Evolutionary conservation across 2,113 vertebrate species (phyloP), one percentile per base, ranked within the genome.

Genomic region (Ailuropoda melanoleuca): DNA sequence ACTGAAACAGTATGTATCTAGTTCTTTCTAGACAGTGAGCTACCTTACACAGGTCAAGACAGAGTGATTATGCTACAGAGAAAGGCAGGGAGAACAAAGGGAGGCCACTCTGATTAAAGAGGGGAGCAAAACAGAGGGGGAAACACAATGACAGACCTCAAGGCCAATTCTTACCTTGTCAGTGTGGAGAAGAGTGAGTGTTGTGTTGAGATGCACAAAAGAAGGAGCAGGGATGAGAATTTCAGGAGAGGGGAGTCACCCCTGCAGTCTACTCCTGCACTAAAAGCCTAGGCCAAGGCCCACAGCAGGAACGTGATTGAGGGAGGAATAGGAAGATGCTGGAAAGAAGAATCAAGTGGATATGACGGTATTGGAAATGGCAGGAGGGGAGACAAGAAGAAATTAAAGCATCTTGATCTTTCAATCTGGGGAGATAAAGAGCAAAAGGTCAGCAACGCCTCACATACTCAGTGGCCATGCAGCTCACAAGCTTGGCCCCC

Each of bases 1-100:
- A 83, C 4, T 21, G 19, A 90, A 86, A 80, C 4, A 19, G 24
- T 13, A 18, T 13, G 37, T 72, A 29, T n/a, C 46, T 75, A 62
- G 37, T 83, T 64, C 85, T 81, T 66, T 93, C 78, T 48, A 62
- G 90, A 39, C 8, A 72, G 11, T 58, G n/a, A 97, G 19, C 17
- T 50, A 10, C 6, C 62, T 18, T 46, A 78, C 13, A 6, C 8
- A 90, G 55, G 50, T 74, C 37, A 86, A 92, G 56, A 43, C 39
- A 58, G 43, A 80, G 87, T n/a, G 43, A 50, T 81, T 72, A n/a
- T 15, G 43, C 68, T 34, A 53, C 66, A 82, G 77, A 60, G 19
- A 46, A 48, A 88, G 26, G 7, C 46, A 78, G 1, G 23, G 1
- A 53, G 23, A 19, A 3, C 34, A 48, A 66, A 64, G n/a, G 15